phyloP scores from a whole-genome alignment of 2,113 vertebrate genomes.

The Talpa occidentalis region DNA sequence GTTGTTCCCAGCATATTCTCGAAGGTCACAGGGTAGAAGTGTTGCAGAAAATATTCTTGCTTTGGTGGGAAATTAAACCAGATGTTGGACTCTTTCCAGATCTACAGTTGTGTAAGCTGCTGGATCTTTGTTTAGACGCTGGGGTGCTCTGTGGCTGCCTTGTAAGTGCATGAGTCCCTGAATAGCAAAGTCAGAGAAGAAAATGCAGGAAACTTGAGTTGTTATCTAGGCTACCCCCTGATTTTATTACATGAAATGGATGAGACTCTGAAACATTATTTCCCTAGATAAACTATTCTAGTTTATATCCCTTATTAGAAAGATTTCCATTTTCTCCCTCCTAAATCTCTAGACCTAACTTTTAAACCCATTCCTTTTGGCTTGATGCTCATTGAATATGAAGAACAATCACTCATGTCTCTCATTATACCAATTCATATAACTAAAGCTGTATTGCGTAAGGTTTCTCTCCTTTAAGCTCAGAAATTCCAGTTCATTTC shows the following conservation, averaged over 20 bases:
- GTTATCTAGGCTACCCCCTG: not conserved
- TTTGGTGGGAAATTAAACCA: not conserved
- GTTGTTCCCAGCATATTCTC: constrained; percentile 34
- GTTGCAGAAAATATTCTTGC: constrained; percentile 25
- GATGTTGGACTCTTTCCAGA: not conserved
- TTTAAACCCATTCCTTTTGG: constrained; percentile 65
- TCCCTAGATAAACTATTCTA: constrained; percentile 71
- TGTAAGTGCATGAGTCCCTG: not conserved
- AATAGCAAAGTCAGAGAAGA: not conserved
- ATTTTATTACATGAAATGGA: constrained; percentile 59
- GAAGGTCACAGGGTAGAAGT: not conserved
- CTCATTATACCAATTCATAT: constrained; percentile 71
- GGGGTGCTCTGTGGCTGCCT: not conserved
- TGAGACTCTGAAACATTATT: constrained; percentile 58
- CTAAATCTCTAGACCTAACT: constrained; percentile 69
- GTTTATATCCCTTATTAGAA: constrained; percentile 63
- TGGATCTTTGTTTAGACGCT: not conserved
- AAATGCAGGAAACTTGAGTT: not conserved
- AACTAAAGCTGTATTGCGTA: constrained; percentile 43
- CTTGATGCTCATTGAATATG: constrained; percentile 61
- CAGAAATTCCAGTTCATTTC: constrained; percentile 64
- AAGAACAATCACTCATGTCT: constrained; percentile 69
- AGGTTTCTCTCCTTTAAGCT: constrained; percentile 33
- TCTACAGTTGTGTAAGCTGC: not conserved
- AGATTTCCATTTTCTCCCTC: constrained; percentile 62